These are phyloP conservation scores for Orchestia grillus DNA, from an alignment of 1,140 invertebrate genomes.

Conservation along the genomic window DNA sequence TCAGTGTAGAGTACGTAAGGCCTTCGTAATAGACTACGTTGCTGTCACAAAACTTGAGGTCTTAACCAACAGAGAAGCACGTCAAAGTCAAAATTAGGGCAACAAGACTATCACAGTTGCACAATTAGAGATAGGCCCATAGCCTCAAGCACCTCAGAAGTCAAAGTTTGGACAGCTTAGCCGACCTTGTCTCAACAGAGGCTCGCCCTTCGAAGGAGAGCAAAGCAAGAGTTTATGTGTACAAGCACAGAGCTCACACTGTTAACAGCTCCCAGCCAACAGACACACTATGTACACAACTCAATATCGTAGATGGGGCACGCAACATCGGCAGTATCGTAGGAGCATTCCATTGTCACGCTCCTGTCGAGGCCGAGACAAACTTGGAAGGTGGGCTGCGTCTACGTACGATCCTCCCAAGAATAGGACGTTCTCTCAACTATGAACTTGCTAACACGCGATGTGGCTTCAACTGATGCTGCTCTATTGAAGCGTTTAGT, in stretches of 20 bases:
- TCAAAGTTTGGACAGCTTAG: constrained; percentile 29
- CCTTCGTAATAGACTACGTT: not conserved
- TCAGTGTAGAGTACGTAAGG: not conserved
- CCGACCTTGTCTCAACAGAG: not conserved
- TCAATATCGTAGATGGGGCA: constrained; percentile 21
- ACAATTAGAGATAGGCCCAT: not conserved
- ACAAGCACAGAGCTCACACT: constrained; percentile 18
- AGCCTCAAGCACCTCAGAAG: not conserved
- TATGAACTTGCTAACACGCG: not conserved
- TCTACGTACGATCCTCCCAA: not conserved
- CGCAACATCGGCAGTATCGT: constrained; percentile 32
- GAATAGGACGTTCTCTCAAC: constrained; percentile 21
- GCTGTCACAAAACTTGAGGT: not conserved
- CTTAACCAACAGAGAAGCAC: not conserved
- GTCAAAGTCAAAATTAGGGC: not conserved
- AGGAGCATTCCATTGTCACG: not conserved
- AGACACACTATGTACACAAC: constrained; percentile 46
- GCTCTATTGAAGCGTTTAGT: constrained; percentile 1
- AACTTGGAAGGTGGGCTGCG: not conserved
- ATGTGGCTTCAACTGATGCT: not conserved
- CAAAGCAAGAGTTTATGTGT: constrained; percentile 36
- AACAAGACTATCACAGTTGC: not conserved
- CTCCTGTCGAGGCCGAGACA: not conserved
- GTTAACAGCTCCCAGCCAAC: constrained; percentile 40
- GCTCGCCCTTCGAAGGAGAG: not conserved